These are phyloP conservation scores for Ctenopoma multispine DNA, from an alignment of 2,797 vertebrate species.

Conservation along the genomic window DNA sequence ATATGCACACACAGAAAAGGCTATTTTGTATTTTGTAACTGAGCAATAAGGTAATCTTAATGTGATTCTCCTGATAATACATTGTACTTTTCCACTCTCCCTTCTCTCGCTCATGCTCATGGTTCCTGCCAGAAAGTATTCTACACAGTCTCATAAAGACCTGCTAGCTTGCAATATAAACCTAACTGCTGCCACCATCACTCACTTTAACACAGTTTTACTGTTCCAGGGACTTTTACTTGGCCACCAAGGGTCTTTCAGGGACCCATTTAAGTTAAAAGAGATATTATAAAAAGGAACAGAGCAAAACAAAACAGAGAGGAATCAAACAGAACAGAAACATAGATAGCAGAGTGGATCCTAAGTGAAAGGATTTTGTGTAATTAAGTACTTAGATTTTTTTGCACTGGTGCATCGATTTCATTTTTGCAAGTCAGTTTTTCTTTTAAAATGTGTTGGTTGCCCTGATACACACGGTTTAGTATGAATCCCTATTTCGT, in stretches of 20 bases:
- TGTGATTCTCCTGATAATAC: conserved; percentile 32
- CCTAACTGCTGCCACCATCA: conserved; percentile 54
- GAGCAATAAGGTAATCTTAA: conserved; percentile 36
- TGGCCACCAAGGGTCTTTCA: conserved; percentile 43
- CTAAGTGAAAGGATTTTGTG: conserved; percentile 22
- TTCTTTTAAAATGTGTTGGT: neutral
- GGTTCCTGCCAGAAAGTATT: conserved; percentile 32
- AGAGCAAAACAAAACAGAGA: conserved; percentile 10
- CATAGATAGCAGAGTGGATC: neutral
- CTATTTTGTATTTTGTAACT: conserved; percentile 5
- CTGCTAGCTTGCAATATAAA: conserved; percentile 52
- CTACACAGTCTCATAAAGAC: conserved; percentile 53
- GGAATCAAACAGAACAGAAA: conserved; percentile 19
- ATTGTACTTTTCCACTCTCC: conserved; percentile 19
- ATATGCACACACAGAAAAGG: conserved; percentile 4
- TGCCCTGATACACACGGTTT: too few species aligned
- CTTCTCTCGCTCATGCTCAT: conserved; percentile 2
- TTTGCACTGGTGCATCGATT: neutral
- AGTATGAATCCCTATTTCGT: too few species aligned
- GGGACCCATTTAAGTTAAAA: conserved; percentile 50
- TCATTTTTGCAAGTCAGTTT: neutral
- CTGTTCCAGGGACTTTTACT: conserved; percentile 48
- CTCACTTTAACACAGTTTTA: conserved; percentile 64
- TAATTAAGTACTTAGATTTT: conserved; percentile 5
- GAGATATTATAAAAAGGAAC: conserved; percentile 29